phyloP scores from a whole-genome alignment of 1,140 invertebrate genomes.

The Conus ventricosus region DNA sequence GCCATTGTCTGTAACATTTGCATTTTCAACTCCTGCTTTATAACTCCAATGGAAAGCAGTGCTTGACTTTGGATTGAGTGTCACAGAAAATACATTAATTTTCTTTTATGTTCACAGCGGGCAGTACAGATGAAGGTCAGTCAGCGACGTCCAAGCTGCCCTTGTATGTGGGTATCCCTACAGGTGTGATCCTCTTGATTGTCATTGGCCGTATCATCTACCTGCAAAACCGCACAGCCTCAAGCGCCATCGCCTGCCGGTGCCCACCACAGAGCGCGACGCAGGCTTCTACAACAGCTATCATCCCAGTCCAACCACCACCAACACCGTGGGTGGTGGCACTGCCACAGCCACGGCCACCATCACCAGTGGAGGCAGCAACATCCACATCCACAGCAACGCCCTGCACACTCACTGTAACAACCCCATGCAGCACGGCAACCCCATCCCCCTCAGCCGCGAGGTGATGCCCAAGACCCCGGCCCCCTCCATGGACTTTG shows the following conservation, averaged over 20 bases:
- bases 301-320: conserved; percentile 45
- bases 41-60: not conserved
- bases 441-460: conserved; percentile 42
- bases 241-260: conserved; percentile 57
- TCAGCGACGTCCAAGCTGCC: conserved; percentile 56
- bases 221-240: conserved; percentile 51
- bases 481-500: conserved; percentile 63
- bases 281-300: conserved; percentile 46
- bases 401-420: conserved; percentile 33
- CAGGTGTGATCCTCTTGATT: conserved; percentile 54
- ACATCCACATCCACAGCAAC: conserved; percentile 44
- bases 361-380: conserved; percentile 47
- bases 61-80: not conserved
- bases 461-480: conserved; percentile 54
- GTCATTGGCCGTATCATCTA: conserved; percentile 59
- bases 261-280: conserved; percentile 65
- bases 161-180: conserved; percentile 62
- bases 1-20: no score
- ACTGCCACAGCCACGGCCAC: conserved; percentile 45
- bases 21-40: no score
- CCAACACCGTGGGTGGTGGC: conserved; percentile 39
- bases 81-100: not conserved
- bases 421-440: conserved; percentile 43
- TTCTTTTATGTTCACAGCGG: not conserved
- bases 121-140: not conserved